Evolutionary conservation across 2,888 invertebrate species (phyloP).

Genomic region (Rhabditoides inermis): DNA sequence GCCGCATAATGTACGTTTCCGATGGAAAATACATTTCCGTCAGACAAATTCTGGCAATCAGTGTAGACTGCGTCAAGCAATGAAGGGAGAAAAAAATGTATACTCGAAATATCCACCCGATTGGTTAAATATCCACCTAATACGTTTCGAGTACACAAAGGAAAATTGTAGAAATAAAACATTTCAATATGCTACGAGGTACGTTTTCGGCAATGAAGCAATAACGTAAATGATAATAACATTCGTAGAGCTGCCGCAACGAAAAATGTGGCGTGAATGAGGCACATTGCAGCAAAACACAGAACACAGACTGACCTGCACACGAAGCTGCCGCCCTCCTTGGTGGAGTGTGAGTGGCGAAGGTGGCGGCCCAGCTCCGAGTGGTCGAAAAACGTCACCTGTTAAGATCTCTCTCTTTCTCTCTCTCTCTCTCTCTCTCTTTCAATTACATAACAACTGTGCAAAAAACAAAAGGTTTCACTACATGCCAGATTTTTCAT

Average conservation of each 20-base stretch:
- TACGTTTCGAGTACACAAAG: background rate
- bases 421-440: too few relatives aligned
- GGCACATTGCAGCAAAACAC: background rate
- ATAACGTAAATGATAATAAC: background rate
- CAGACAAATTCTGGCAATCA: too few relatives aligned
- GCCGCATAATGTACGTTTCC: too few relatives aligned
- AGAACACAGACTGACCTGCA: conserved; percentile 26
- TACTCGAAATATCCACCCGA: too few relatives aligned
- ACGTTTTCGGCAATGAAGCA: background rate
- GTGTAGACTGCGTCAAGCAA: too few relatives aligned
- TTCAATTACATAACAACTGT: too few relatives aligned
- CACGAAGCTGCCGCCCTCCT: conserved; percentile 43
- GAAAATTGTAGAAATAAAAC: background rate
- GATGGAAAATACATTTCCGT: too few relatives aligned
- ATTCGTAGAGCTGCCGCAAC: background rate
- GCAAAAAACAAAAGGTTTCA: too few relatives aligned
- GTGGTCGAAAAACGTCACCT: conserved; percentile 20
- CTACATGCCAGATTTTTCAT: too few relatives aligned
- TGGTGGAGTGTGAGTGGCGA: conserved; percentile 31
- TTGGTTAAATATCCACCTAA: too few relatives aligned
- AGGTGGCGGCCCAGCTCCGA: conserved; percentile 32
- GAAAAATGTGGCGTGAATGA: background rate
- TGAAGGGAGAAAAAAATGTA: too few relatives aligned
- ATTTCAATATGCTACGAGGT: background rate
- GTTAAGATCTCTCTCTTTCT: too few relatives aligned